These are phyloP conservation scores for Lordiphosa andalusiaca DNA, from an alignment of 2,888 invertebrate genomes.

Conservation along the genomic window DNA sequence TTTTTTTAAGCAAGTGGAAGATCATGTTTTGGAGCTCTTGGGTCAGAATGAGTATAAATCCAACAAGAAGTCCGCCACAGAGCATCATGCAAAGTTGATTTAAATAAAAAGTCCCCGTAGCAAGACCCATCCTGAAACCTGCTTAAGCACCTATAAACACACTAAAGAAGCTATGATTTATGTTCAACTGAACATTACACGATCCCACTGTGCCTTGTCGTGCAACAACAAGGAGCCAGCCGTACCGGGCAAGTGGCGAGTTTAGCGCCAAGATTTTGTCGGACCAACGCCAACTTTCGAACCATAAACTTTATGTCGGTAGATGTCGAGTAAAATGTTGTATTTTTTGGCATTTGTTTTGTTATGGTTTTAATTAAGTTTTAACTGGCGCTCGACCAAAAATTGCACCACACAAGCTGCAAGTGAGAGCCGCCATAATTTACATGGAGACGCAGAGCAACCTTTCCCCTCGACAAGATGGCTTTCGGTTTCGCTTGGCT, in stretches of 20 bases:
- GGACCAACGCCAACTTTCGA: slow-evolving; percentile 45
- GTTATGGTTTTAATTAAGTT: slow-evolving; percentile 73
- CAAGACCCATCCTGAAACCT: too few species aligned
- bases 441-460: slow-evolving; percentile 19
- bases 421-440: slow-evolving; percentile 18
- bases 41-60: too few species aligned
- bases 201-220: not conserved
- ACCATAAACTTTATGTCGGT: slow-evolving; percentile 45
- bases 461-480: slow-evolving; percentile 25
- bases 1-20: too few species aligned
- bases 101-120: too few species aligned
- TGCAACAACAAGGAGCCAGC: slow-evolving; percentile 5
- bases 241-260: slow-evolving; percentile 15
- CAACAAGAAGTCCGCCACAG: too few species aligned
- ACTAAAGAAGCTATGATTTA: too few species aligned
- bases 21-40: too few species aligned
- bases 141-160: too few species aligned
- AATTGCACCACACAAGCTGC: slow-evolving; percentile 40
- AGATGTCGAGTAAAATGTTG: slow-evolving; percentile 32
- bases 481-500: slow-evolving; percentile 69
- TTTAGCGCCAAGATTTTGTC: slow-evolving; percentile 43
- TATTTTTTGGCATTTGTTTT: slow-evolving; percentile 54
- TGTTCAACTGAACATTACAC: too few species aligned
- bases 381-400: slow-evolving; percentile 66
- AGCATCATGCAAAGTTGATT: too few species aligned